A percentile compares a stretch with the other conserved stretches of the same genome.
These are phyloP conservation scores for Urophycis tenuis DNA, from an alignment of 2,797 vertebrate genomes.

Conservation along the genomic window DNA sequence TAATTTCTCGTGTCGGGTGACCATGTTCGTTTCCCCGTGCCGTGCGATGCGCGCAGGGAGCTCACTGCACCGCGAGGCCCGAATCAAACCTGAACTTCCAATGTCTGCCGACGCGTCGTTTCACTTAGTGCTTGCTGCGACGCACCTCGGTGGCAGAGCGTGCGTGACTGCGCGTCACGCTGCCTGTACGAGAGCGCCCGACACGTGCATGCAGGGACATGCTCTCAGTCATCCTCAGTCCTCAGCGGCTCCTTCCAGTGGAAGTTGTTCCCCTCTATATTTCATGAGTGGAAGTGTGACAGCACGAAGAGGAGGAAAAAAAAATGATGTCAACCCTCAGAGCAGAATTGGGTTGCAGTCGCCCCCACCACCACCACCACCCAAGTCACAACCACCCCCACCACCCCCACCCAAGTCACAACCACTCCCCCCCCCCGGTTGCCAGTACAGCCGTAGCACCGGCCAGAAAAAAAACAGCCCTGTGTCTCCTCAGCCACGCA, in stretches of 20 bases:
- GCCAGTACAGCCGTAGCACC: not conserved
- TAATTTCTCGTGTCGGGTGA: too few species aligned
- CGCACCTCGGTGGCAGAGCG: too few species aligned
- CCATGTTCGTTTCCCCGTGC: too few species aligned
- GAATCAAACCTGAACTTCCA: too few species aligned
- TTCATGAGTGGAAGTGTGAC: slow-evolving; percentile 37
- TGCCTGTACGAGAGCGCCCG: too few species aligned
- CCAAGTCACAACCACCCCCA: slow-evolving; percentile 17
- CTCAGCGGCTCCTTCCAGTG: slow-evolving; percentile 18
- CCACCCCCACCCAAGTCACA: slow-evolving; percentile 24
- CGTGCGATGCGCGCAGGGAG: too few species aligned
- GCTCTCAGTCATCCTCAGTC: too few species aligned
- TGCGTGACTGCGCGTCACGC: too few species aligned
- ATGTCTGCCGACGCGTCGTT: too few species aligned
- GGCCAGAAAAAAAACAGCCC: not conserved
- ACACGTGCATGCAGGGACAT: too few species aligned
- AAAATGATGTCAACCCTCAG: slow-evolving; percentile 27
- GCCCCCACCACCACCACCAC: slow-evolving; percentile 20
- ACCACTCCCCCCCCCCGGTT: slow-evolving; percentile 18
- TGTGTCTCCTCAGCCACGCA: not conserved
- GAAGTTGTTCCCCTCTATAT: slow-evolving; percentile 42
- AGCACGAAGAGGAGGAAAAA: slow-evolving; percentile 31
- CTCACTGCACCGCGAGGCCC: too few species aligned
- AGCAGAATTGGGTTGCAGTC: slow-evolving; percentile 31
- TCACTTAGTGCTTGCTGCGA: too few species aligned